phyloP scores from a whole-genome alignment of 2,113 vertebrate species.

The Pycnonotus jocosus region DNA sequence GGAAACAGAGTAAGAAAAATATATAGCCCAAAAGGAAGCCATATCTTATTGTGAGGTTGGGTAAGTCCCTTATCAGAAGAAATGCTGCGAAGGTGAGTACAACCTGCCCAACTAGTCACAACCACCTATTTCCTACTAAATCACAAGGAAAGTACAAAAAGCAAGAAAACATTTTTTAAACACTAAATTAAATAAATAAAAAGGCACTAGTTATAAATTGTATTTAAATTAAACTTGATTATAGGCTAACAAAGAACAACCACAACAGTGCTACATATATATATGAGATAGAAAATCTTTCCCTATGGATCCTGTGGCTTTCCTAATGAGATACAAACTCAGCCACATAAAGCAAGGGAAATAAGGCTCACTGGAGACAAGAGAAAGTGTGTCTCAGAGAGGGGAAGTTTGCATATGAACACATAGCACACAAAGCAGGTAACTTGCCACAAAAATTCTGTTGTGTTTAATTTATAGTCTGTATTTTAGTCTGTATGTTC shows the following conservation, averaged over 20 bases:
- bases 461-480: not conserved
- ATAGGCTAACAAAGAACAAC: not conserved
- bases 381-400: not conserved
- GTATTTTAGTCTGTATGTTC: not conserved
- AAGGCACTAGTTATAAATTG: not conserved
- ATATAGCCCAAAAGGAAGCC: not conserved
- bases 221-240: not conserved
- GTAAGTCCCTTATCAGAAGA: not conserved
- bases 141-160: not conserved
- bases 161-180: not conserved
- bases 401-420: not conserved
- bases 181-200: not conserved
- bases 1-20: not conserved
- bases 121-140: not conserved
- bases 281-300: not conserved
- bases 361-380: not conserved
- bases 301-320: not conserved
- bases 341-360: not conserved
- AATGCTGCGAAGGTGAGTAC: not conserved
- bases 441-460: not conserved
- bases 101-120: not conserved
- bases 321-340: not conserved
- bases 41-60: fast-evolving
- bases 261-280: not conserved
- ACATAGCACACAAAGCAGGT: not conserved